Percentiles rank a stretch among this genome's conserved stretches.
These are phyloP conservation scores for Rachycentron canadum DNA, from an alignment of 2,797 vertebrate genomes.

Conservation along the genomic window DNA sequence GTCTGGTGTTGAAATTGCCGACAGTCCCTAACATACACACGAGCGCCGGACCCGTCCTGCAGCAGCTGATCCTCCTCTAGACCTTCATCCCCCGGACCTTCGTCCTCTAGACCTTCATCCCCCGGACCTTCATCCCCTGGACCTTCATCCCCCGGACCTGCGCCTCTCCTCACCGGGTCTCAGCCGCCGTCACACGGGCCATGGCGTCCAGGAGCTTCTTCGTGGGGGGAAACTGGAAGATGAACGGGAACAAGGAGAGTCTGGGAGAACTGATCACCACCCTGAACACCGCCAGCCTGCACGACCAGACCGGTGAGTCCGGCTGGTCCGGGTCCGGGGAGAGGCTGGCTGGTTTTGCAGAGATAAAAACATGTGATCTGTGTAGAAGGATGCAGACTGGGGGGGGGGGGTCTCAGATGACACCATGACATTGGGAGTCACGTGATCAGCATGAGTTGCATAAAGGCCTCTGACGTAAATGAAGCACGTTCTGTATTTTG, in stretches of 20 bases:
- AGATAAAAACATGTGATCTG: neutral
- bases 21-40: slow-evolving; percentile 41
- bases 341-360: neutral
- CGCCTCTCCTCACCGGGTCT: neutral
- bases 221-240: slow-evolving; percentile 95
- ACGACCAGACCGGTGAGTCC: slow-evolving; percentile 86
- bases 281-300: slow-evolving; percentile 88
- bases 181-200: neutral
- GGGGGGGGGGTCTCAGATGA: neutral
- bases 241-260: slow-evolving; percentile 91
- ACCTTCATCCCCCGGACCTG: neutral
- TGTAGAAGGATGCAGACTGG: neutral
- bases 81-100: slow-evolving; percentile 5
- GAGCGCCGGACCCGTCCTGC: neutral
- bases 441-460: slow-evolving; percentile 38
- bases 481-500: too few species aligned
- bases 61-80: neutral
- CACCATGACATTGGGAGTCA: slow-evolving; percentile 32
- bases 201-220: slow-evolving; percentile 92
- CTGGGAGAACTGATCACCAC: slow-evolving; percentile 87
- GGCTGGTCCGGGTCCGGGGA: neutral
- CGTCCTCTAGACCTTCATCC: neutral
- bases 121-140: neutral
- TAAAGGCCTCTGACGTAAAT: slow-evolving; percentile 35
- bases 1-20: slow-evolving; percentile 21